These are phyloP conservation scores for Melolontha melolontha DNA, from an alignment of 2,888 invertebrate genomes.

Conservation along the genomic window DNA sequence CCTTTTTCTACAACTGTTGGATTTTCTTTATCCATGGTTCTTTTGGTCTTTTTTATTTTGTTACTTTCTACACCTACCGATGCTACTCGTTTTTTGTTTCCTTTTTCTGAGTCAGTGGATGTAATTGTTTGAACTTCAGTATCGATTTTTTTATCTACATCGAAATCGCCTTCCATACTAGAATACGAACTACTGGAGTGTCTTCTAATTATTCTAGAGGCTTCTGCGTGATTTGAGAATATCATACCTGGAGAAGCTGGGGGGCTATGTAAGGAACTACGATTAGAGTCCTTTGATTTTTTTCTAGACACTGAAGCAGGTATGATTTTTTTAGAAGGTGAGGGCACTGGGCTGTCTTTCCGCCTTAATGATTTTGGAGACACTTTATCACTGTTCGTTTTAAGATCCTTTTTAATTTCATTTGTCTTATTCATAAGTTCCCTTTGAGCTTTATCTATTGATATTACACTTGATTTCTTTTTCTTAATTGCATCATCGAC, in stretches of 20 bases:
- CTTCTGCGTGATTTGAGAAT: slow-evolving; percentile 73
- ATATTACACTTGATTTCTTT: slow-evolving; percentile 56
- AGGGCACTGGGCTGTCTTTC: slow-evolving; percentile 62
- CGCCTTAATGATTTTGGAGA: slow-evolving; percentile 66
- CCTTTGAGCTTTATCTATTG: slow-evolving; percentile 58
- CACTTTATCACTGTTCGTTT: slow-evolving; percentile 54
- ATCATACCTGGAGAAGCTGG: slow-evolving; percentile 73
- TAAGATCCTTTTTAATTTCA: slow-evolving; percentile 61
- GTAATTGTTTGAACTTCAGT: slow-evolving; percentile 14
- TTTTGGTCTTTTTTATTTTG: slow-evolving; percentile 38
- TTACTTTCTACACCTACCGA: slow-evolving; percentile 41
- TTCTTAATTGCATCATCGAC: slow-evolving; percentile 60
- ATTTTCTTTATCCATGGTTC: slow-evolving; percentile 42
- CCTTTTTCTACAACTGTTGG: slow-evolving; percentile 50
- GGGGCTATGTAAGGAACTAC: slow-evolving; percentile 63
- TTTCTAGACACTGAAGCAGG: slow-evolving; percentile 56
- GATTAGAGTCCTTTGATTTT: slow-evolving; percentile 62
- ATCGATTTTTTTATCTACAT: slow-evolving; percentile 18
- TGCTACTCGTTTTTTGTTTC: slow-evolving; percentile 38
- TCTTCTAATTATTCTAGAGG: slow-evolving; percentile 83
- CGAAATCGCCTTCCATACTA: slow-evolving; percentile 54
- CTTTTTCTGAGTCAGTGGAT: slow-evolving; percentile 24
- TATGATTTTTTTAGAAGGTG: slow-evolving; percentile 41
- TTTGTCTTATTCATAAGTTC: slow-evolving; percentile 61
- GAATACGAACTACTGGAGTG: slow-evolving; percentile 88